Percentiles rank a stretch among this genome's conserved stretches.
Conservation (phyloP, 1,140 invertebrate species). For the Ips nitidus region DNA sequence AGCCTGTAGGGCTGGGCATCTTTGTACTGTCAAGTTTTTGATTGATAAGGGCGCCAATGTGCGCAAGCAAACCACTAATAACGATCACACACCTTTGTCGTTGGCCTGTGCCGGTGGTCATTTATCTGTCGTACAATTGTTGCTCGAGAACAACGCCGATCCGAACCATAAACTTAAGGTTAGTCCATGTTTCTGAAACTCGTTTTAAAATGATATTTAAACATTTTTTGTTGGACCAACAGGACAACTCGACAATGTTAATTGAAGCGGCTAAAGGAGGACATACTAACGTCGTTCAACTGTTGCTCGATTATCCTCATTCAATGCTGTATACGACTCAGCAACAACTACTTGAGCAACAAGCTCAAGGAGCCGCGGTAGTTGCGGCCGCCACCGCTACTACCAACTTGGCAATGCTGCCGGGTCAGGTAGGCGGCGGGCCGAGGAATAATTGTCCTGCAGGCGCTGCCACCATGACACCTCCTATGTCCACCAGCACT, state of each 20-base stretch:
- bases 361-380: conserved; percentile 21
- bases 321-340: conserved; percentile 60
- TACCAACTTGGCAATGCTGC: conserved; percentile 47
- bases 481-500: conserved; percentile 46
- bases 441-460: conserved; percentile 42
- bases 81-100: conserved; percentile 96
- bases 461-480: conserved; percentile 41
- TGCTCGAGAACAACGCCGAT: conserved; percentile 89
- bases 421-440: conserved; percentile 43
- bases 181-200: neutral
- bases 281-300: conserved; percentile 91
- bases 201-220: neutral
- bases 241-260: conserved; percentile 96
- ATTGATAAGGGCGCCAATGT: conserved; percentile 93
- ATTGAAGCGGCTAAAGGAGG: conserved; percentile 98
- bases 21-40: conserved; percentile 96
- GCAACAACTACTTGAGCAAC: conserved; percentile 41
- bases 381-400: conserved; percentile 46
- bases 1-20: conserved; percentile 97
- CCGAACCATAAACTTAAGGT: conserved; percentile 90
- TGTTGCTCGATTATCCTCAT: conserved; percentile 92
- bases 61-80: conserved; percentile 88
- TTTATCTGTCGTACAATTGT: conserved; percentile 85
- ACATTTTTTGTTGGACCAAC: conserved; percentile 41
- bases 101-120: conserved; percentile 96